These are phyloP conservation scores for Stictocephala bisonia DNA, from an alignment of 2,888 invertebrate genomes.

Conservation along the genomic window DNA sequence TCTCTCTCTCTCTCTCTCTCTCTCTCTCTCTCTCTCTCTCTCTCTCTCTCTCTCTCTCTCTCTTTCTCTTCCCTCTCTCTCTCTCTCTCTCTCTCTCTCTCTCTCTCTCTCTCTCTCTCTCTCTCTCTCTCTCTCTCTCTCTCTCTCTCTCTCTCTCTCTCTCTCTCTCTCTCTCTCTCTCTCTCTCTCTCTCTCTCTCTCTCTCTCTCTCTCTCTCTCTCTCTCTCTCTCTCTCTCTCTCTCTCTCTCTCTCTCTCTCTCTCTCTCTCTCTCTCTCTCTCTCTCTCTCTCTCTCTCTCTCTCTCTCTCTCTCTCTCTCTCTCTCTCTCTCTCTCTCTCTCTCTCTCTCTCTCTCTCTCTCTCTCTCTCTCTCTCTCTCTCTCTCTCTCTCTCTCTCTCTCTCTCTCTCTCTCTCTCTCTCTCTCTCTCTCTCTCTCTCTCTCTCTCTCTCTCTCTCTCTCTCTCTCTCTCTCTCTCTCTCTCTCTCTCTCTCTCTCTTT, in stretches of 20 bases:
- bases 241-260: slow-evolving; percentile 43
- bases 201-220: slow-evolving; percentile 45
- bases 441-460: neutral
- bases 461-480: neutral
- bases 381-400: neutral
- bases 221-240: slow-evolving; percentile 46
- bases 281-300: slow-evolving; percentile 27
- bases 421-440: neutral
- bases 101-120: slow-evolving; percentile 45
- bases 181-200: slow-evolving; percentile 44
- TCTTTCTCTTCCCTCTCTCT: slow-evolving; percentile 46
- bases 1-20: slow-evolving; percentile 46
- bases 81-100: slow-evolving; percentile 44
- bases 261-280: slow-evolving; percentile 43
- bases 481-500: neutral
- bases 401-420: neutral
- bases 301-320: too few relatives aligned
- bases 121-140: slow-evolving; percentile 46
- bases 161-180: slow-evolving; percentile 46
- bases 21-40: slow-evolving; percentile 44
- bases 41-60: slow-evolving; percentile 47
- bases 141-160: slow-evolving; percentile 45
- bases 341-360: too few relatives aligned
- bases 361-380: too few relatives aligned
- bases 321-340: too few relatives aligned